These are phyloP conservation scores for Tachystola acroxantha DNA, from an alignment of 2,888 invertebrate species.

Conservation along the genomic window DNA sequence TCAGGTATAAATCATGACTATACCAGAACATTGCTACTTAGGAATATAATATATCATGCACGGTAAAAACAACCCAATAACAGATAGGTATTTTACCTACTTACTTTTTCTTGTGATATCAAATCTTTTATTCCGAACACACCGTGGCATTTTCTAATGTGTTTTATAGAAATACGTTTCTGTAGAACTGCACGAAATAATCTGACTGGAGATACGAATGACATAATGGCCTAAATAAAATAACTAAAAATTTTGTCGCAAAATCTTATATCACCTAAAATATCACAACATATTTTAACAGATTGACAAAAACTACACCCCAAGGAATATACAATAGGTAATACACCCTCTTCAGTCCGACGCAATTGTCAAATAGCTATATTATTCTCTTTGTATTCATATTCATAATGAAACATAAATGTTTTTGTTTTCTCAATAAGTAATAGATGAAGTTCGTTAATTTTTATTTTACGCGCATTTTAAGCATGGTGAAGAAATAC, in stretches of 20 bases:
- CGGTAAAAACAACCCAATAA: too few species aligned
- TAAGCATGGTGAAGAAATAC: conserved; percentile 55
- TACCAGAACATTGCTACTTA: too few species aligned
- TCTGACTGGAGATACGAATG: conserved; percentile 16
- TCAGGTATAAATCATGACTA: too few species aligned
- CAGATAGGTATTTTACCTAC: too few species aligned
- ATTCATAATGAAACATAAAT: neutral
- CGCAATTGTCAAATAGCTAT: too few species aligned
- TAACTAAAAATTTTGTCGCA: neutral
- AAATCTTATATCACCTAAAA: neutral
- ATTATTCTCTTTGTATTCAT: too few species aligned
- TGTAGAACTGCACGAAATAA: conserved; percentile 12
- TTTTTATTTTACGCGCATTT: conserved; percentile 19
- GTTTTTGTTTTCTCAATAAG: too few species aligned
- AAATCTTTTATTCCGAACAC: conserved; percentile 55
- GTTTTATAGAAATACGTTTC: conserved; percentile 12
- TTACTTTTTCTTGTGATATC: conserved; percentile 51
- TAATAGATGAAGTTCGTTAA: neutral
- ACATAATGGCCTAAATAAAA: neutral
- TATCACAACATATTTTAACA: neutral
- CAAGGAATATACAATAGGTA: too few species aligned
- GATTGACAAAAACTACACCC: too few species aligned
- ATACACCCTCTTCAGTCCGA: too few species aligned
- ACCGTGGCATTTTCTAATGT: conserved; percentile 41
- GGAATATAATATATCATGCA: too few species aligned